These are phyloP conservation scores for Ctena decussata DNA, from an alignment of 2,888 invertebrate species.

Conservation along the genomic window DNA sequence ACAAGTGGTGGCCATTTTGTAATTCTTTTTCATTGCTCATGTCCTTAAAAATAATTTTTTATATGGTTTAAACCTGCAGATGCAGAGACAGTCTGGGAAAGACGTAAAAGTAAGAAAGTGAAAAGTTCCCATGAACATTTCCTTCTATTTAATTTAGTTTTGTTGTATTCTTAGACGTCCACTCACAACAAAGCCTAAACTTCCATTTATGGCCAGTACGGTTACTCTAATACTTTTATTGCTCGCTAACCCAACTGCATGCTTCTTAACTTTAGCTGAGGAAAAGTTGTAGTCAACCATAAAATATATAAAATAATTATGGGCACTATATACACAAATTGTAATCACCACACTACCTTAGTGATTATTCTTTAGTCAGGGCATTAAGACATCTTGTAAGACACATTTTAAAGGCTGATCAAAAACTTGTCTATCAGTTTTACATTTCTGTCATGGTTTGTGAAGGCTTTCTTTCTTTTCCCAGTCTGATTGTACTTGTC, in stretches of 20 bases:
- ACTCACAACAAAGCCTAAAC: constrained; percentile 8
- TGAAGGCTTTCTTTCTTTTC: too few relatives aligned
- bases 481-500: too few relatives aligned
- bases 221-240: constrained; percentile 9
- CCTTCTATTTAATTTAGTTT: background rate
- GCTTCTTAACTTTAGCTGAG: background rate
- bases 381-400: too few relatives aligned
- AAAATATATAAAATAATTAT: background rate
- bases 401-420: too few relatives aligned
- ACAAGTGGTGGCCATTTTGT: too few relatives aligned
- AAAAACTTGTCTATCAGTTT: too few relatives aligned
- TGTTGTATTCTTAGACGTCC: constrained; percentile 3
- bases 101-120: background rate
- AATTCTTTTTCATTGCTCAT: too few relatives aligned
- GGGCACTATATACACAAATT: background rate
- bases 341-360: background rate
- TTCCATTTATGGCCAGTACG: constrained; percentile 6
- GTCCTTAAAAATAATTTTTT: background rate
- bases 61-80: background rate
- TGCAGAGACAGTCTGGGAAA: background rate
- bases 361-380: background rate
- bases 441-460: too few relatives aligned
- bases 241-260: constrained; percentile 7
- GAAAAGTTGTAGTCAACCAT: background rate
- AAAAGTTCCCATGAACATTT: background rate